phyloP scores from a whole-genome alignment of 2,113 vertebrate genomes.

The Salvelinus namaycush region DNA sequence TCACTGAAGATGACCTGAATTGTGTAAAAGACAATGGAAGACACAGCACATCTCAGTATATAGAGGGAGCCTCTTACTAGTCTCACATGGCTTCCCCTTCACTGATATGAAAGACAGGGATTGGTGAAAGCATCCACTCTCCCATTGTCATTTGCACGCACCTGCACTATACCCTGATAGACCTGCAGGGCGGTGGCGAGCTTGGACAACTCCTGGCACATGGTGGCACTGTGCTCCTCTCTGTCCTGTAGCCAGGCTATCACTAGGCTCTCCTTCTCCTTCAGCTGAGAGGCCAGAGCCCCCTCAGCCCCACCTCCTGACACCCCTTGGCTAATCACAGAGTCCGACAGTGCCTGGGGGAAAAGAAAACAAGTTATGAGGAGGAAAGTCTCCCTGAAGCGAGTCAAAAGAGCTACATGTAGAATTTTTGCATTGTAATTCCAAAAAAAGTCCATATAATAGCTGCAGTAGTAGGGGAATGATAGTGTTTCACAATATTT shows the following conservation, averaged over 20 bases:
- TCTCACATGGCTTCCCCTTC: neutral
- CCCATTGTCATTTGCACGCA: slow-evolving; percentile 28
- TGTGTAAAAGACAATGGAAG: neutral
- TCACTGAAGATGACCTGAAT: neutral
- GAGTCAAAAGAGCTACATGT: neutral
- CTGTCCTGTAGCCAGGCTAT: slow-evolving; percentile 51
- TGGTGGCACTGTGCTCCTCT: slow-evolving; percentile 52
- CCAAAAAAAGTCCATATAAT: neutral
- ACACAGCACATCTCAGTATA: neutral
- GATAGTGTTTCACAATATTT: no score
- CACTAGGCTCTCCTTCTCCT: slow-evolving; percentile 57
- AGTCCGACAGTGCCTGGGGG: slow-evolving; percentile 60
- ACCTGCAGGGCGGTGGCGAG: slow-evolving; percentile 64
- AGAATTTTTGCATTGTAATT: neutral
- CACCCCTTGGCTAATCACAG: slow-evolving; percentile 58
- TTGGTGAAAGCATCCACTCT: neutral
- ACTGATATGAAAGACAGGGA: neutral
- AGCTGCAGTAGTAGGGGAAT: no score
- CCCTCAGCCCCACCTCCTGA: slow-evolving; percentile 51
- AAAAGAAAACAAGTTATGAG: slow-evolving; percentile 4
- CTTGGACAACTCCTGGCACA: slow-evolving; percentile 63
- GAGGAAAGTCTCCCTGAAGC: slow-evolving; percentile 3
- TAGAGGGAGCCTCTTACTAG: neutral
- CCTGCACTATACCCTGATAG: slow-evolving; percentile 61
- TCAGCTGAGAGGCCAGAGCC: slow-evolving; percentile 56